These are phyloP conservation scores for Lutjanus campechanus DNA, from an alignment of 2,797 vertebrate genomes.

Conservation along the genomic window DNA sequence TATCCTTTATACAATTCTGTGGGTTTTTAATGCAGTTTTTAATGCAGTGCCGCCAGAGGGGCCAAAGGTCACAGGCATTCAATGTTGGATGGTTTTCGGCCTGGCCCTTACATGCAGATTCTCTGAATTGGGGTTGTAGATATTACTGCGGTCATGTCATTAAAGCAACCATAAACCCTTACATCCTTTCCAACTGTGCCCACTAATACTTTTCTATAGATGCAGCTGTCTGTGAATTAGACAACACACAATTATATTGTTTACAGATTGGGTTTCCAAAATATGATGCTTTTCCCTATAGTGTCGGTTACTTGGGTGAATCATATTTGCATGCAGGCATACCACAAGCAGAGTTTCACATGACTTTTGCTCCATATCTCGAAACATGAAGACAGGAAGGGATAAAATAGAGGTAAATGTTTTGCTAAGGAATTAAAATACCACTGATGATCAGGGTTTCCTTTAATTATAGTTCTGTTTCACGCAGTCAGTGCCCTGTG, in stretches of 20 bases:
- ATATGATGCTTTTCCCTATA: slow-evolving; percentile 11
- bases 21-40: too few relatives aligned
- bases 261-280: slow-evolving; percentile 19
- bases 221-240: background rate
- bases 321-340: slow-evolving; percentile 8
- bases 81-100: too few relatives aligned
- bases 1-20: too few relatives aligned
- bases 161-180: slow-evolving; percentile 7
- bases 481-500: slow-evolving; percentile 13
- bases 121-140: too few relatives aligned
- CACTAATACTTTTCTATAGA: background rate
- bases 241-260: slow-evolving; percentile 14
- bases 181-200: slow-evolving; percentile 9
- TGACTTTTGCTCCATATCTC: slow-evolving; percentile 47
- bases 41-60: too few relatives aligned
- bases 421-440: slow-evolving; percentile 15
- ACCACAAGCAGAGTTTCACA: slow-evolving; percentile 48
- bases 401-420: slow-evolving; percentile 5
- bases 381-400: slow-evolving; percentile 31
- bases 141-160: background rate
- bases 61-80: too few relatives aligned
- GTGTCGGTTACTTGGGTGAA: background rate
- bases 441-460: slow-evolving; percentile 5
- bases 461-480: slow-evolving; percentile 20
- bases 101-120: too few relatives aligned